Conservation (phyloP, 2,113 vertebrate species). For the Hemichromis elongatus region DNA sequence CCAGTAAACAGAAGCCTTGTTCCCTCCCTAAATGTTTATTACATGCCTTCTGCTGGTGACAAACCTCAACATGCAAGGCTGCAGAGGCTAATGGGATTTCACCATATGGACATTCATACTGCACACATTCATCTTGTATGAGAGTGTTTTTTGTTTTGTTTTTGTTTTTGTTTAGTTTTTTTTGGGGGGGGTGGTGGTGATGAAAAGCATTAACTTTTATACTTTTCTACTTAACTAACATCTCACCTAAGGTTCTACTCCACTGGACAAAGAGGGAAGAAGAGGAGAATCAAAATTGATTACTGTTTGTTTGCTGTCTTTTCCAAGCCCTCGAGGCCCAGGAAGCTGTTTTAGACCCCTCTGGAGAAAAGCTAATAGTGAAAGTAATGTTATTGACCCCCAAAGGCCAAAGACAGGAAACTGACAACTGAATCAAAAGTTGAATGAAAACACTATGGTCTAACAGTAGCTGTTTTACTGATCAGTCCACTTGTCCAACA, state of each 20-base stretch:
- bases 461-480: slow-evolving; percentile 37
- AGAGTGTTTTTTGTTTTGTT: slow-evolving; percentile 1
- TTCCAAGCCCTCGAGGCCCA: not conserved
- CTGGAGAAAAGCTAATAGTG: slow-evolving; percentile 44
- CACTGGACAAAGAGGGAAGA: not conserved
- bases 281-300: slow-evolving; percentile 5
- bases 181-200: too few relatives aligned
- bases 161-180: too few relatives aligned
- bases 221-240: slow-evolving; percentile 21
- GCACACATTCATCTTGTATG: slow-evolving; percentile 21
- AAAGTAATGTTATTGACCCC: slow-evolving; percentile 6
- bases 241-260: not conserved
- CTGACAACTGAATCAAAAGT: slow-evolving; percentile 35
- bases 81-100: slow-evolving; percentile 46
- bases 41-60: slow-evolving; percentile 38
- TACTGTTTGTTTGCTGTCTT: slow-evolving; percentile 26
- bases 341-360: slow-evolving; percentile 17
- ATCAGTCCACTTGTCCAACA: slow-evolving; percentile 53
- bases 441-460: slow-evolving; percentile 44
- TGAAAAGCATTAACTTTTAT: slow-evolving; percentile 27
- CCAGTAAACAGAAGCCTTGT: not conserved
- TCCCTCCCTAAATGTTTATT: slow-evolving; percentile 48
- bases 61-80: slow-evolving; percentile 45
- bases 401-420: slow-evolving; percentile 4
- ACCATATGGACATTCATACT: slow-evolving; percentile 54